Conservation (phyloP, 1,140 invertebrate species). For the Sarcophaga peregrina region DNA sequence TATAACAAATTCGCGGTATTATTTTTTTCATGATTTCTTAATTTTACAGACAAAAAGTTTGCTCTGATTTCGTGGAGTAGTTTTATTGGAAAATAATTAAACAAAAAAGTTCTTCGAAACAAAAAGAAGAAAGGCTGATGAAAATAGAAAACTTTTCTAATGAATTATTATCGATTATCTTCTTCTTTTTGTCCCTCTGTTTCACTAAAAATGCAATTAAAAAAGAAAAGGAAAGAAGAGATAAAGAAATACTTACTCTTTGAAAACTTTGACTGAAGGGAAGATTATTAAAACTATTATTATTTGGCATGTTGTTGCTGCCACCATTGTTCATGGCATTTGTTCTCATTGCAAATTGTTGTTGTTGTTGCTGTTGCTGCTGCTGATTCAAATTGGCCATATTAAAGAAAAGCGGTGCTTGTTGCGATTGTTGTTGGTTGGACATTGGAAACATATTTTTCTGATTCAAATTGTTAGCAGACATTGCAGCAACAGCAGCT, state of each 20-base stretch:
- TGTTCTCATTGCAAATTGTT: constrained; percentile 44
- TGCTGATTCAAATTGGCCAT: constrained; percentile 42
- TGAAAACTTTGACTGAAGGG: constrained; percentile 63
- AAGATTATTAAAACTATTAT: constrained; percentile 45
- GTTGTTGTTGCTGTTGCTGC: constrained; percentile 47
- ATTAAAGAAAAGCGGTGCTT: constrained; percentile 28
- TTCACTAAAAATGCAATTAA: too few species aligned
- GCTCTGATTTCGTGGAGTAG: neutral
- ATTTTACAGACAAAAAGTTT: too few species aligned
- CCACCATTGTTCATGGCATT: constrained; percentile 48
- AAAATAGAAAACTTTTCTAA: too few species aligned
- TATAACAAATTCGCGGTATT: too few species aligned
- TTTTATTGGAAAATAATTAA: neutral
- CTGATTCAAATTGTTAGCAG: constrained; percentile 34
- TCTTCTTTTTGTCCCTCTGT: too few species aligned
- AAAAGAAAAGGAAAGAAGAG: neutral
- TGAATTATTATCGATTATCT: too few species aligned
- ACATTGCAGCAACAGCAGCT: neutral
- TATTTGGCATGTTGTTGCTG: constrained; percentile 36
- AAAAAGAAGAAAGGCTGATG: too few species aligned
- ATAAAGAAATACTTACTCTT: constrained; percentile 48
- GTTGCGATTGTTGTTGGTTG: constrained; percentile 41
- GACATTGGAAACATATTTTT: constrained; percentile 44
- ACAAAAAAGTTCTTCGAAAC: too few species aligned
- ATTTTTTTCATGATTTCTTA: too few species aligned